Base-by-base conservation (phyloP, 2,797 vertebrate species). In the Nasua narica region DNA sequence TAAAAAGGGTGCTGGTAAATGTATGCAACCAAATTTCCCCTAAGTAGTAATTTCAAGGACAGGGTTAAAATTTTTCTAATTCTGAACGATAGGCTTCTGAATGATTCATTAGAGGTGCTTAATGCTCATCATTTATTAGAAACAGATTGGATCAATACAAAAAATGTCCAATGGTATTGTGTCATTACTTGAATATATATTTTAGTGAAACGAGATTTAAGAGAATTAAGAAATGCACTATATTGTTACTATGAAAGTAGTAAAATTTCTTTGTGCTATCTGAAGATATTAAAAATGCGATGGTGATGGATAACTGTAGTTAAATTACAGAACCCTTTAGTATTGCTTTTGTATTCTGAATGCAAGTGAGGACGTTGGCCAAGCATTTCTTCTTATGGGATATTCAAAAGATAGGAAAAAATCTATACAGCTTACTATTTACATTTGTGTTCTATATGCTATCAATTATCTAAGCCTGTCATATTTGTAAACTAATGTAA, bases 301-400 rank as follows among this genome's bases (percentile, higher is more conserved):
- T 65, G 35, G 29, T 18, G 46, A 52, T 52, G 77, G 69, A 43
- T 13, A 91, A 46, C 16, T 46, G 19, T 37, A 62, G 32, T 67
- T 91, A 91, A 56, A 40, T 83, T 84, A 95, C 37, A 84, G 29
- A 65, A 58, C 5, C 0, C 9, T 77, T 32, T 90, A 50, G 12
- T 62, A 6, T 90, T 0, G 3, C 56, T 93, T 94, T 87, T 77
- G 54, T 95, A 95, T 97, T 92, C 70, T 79, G 90, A 97, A 83
- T 74, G 81, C 7, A 92, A 93, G 65, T 81, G 14, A 93, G 32
- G 37, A 83, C 32, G 6, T 16, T 81, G 52, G n/a, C 8, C 19
- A 90, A 89, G 37, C 3, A 7, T 79, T 77, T 19, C 74, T 79
- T 54, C 27, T 84, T 43, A 52, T 19, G 46, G 69, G 32, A 74